Evolutionary conservation across 2,888 invertebrate species (phyloP).

Genomic region (Drosophila cracens): DNA sequence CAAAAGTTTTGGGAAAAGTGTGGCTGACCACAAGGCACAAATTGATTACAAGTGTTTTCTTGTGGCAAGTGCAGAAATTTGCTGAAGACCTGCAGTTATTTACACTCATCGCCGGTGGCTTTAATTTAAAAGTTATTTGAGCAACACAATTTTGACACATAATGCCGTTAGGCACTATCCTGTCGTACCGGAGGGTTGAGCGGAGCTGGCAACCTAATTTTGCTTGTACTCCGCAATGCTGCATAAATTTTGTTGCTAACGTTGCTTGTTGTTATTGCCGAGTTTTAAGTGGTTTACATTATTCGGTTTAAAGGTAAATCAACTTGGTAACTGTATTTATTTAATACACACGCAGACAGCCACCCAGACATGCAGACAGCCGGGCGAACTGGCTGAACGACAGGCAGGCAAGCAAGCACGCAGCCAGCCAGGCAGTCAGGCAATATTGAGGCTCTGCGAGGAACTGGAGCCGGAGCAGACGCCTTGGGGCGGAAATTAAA

Average conservation of each 20-base stretch:
- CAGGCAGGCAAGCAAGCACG: slow-evolving; percentile 20
- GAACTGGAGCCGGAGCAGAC: slow-evolving; percentile 36
- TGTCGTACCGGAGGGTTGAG: slow-evolving; percentile 10
- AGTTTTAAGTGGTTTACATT: slow-evolving; percentile 78
- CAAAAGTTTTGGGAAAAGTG: slow-evolving; percentile 28
- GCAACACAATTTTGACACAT: slow-evolving; percentile 76
- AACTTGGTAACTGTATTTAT: slow-evolving; percentile 79
- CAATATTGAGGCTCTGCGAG: slow-evolving; percentile 21
- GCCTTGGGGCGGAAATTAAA: slow-evolving; percentile 78
- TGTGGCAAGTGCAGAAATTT: slow-evolving; percentile 40
- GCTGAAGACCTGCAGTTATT: slow-evolving; percentile 48
- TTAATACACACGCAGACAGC: slow-evolving; percentile 68
- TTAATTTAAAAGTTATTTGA: slow-evolving; percentile 78
- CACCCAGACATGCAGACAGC: slow-evolving; percentile 30
- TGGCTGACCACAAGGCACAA: slow-evolving; percentile 71
- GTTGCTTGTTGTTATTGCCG: slow-evolving; percentile 67
- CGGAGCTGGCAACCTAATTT: slow-evolving; percentile 64
- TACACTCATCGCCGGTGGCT: slow-evolving; percentile 56
- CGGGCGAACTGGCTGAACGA: slow-evolving; percentile 24
- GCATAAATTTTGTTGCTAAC: slow-evolving; percentile 61
- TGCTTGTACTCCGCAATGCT: slow-evolving; percentile 56
- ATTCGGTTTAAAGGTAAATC: slow-evolving; percentile 79
- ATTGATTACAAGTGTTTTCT: slow-evolving; percentile 73
- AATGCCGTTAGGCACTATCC: slow-evolving; percentile 61
- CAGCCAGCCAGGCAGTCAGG: slow-evolving; percentile 17